Evolutionary conservation across 1,140 invertebrate genomes (phyloP).

Genomic region (Gonatopus flavifemur): DNA sequence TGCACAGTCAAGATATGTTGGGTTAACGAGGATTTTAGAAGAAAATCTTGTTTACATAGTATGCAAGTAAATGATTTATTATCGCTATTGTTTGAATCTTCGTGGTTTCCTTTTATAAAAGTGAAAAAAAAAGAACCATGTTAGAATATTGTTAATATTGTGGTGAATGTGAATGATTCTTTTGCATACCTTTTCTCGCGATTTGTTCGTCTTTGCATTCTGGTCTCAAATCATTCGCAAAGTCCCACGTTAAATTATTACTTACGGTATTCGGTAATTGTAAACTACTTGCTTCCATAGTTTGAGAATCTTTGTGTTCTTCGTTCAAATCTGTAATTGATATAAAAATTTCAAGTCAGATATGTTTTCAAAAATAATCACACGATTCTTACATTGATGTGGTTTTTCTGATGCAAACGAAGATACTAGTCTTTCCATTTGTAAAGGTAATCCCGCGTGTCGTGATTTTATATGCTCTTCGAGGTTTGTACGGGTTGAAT

Average conservation of each 20-base stretch:
- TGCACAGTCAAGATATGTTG: constrained; percentile 56
- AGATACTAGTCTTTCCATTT: constrained; percentile 29
- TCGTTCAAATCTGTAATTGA: constrained; percentile 48
- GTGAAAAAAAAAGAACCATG: no score
- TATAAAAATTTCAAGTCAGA: constrained; percentile 48
- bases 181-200: no score
- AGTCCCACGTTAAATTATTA: no score
- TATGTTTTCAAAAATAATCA: constrained; percentile 47
- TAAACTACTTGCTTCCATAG: constrained; percentile 51
- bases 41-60: constrained; percentile 55
- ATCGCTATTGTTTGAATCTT: constrained; percentile 44
- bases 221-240: no score
- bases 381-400: constrained; percentile 51
- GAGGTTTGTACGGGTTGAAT: constrained; percentile 56
- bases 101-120: no score
- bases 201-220: no score
- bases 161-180: no score
- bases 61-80: constrained; percentile 53
- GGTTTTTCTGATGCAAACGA: constrained; percentile 43
- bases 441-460: constrained; percentile 48
- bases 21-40: constrained; percentile 49
- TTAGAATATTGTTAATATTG: no score
- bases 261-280: no score
- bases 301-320: constrained; percentile 48
- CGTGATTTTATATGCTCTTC: constrained; percentile 58